phyloP scores from a whole-genome alignment of 2,888 invertebrate genomes.

The Prenolepis imparis region DNA sequence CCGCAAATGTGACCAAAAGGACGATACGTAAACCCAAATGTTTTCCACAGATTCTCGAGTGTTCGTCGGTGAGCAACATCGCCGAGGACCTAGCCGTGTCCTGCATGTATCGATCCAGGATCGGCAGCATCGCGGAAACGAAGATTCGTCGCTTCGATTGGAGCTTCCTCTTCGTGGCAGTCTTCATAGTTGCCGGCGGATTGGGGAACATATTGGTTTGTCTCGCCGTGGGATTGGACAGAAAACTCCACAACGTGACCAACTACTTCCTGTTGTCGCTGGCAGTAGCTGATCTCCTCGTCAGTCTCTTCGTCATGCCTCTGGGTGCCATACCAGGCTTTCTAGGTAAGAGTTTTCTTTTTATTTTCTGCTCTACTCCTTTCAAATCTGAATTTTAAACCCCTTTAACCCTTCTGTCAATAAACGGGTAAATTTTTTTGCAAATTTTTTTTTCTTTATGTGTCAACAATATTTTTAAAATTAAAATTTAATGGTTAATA shows the following conservation, averaged over 20 bases:
- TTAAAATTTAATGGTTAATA: no score
- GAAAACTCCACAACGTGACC: constrained; percentile 96
- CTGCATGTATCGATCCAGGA: constrained; percentile 72
- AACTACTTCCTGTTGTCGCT: constrained; percentile 98
- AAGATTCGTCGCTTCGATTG: constrained; percentile 88
- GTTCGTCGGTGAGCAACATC: constrained; percentile 68
- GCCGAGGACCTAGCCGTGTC: constrained; percentile 74
- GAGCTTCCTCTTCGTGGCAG: constrained; percentile 94
- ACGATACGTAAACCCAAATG: constrained; percentile 5
- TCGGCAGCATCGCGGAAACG: constrained; percentile 39
- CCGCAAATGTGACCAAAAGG: not conserved
- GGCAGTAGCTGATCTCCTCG: constrained; percentile 97
- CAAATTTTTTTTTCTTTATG: no score
- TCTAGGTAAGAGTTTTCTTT: constrained; percentile 91
- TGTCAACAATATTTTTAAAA: no score
- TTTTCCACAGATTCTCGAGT: constrained; percentile 76
- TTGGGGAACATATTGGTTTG: constrained; percentile 97
- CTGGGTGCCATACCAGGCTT: constrained; percentile 97
- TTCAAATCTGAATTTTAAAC: not conserved
- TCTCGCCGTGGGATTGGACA: constrained; percentile 96
- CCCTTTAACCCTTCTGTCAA: not conserved
- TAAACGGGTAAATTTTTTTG: no score
- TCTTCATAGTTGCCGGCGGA: constrained; percentile 95
- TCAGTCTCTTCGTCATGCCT: constrained; percentile 98
- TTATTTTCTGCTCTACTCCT: no score